Conservation (phyloP, 1,140 invertebrate species). For the Planococcus citri region DNA sequence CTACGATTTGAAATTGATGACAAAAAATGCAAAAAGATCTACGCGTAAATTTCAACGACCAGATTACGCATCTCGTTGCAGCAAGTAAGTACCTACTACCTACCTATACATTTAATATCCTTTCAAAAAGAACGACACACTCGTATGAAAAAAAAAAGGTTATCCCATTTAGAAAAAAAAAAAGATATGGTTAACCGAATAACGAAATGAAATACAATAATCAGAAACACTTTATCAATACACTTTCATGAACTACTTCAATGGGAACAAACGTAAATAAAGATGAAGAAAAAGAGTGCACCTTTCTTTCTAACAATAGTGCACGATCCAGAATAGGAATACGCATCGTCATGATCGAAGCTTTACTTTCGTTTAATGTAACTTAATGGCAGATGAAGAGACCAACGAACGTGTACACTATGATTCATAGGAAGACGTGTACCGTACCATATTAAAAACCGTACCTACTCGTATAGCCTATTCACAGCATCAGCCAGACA, state of each 20-base stretch:
- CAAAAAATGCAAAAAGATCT: too few species aligned
- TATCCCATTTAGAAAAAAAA: background rate
- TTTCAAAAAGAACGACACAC: too few species aligned
- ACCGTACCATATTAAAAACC: too few species aligned
- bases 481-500: too few species aligned
- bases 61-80: too few species aligned
- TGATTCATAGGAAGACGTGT: too few species aligned
- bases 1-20: too few species aligned
- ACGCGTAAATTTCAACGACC: too few species aligned
- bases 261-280: background rate
- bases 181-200: background rate
- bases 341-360: background rate
- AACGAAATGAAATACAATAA: background rate
- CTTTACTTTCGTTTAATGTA: constrained; percentile 1
- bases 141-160: background rate
- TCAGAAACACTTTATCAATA: background rate
- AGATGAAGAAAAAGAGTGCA: background rate
- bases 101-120: too few species aligned
- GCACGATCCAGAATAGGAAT: background rate
- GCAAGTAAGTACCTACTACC: too few species aligned
- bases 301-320: background rate
- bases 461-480: too few species aligned
- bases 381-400: background rate
- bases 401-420: too few species aligned
- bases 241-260: background rate